Evolutionary conservation across 2,888 invertebrate species (phyloP), one percentile per base, ranked within the genome.

Genomic region (Temnothorax unifasciatus): DNA sequence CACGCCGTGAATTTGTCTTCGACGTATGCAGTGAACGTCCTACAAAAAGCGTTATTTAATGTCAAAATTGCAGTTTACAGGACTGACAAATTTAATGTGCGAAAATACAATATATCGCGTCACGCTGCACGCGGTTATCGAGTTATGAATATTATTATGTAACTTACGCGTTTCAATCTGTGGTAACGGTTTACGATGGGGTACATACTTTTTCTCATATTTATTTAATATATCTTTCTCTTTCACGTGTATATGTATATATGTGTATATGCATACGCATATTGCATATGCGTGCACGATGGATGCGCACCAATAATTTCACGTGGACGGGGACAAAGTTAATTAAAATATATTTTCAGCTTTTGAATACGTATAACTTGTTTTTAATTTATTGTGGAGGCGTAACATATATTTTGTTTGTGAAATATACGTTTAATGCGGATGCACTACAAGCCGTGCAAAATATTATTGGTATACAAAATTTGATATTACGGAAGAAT

Each of bases 141-240:
- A 83, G 82, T 85, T 85, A 82, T 44, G 64, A 77, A 71, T 63
- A 71, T 77, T 41, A 83, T 71, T 79, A 82, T 73, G 68, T 86
- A 73, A 69, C 73, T 84, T 54, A 61, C 85, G 84, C 82, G 79
- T 85, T 79, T 61, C 73, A 83, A 82, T 87, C 25, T 71, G 54
- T 74, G 79, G 76, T 83, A 68, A 81, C 66, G 68, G 82, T 85
- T 89, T 89, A 86, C 89, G 90, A 90, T 90, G 90, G 87, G 90
- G 87, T 69, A 83, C n/a, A 88, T 82, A 82, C 75, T 57, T 54
- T 68, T 54, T 68, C 29, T 79, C 57, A 59, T 59, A 66, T 47
- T 69, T 59, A 66, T 59, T 57, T 47, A 69, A 69, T 57, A 59
- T 59, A 38, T 18, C 18, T 38, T 61, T 71, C 79, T 71, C 18